Base-by-base conservation (phyloP, 2,113 vertebrate genomes). In the Xenopus borealis region DNA sequence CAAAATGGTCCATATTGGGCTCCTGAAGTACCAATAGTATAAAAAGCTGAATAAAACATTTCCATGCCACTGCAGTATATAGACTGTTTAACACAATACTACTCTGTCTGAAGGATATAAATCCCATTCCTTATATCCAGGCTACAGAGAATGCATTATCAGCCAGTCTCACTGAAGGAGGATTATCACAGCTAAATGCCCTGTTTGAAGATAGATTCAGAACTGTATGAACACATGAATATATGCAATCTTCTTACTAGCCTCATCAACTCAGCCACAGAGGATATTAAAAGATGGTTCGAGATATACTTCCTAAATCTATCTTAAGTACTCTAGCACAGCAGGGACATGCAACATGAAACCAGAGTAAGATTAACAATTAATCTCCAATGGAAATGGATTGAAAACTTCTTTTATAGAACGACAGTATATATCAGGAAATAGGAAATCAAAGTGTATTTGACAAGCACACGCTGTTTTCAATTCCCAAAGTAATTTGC, bases 101-200 rank as follows among this genome's bases (percentile, higher is more conserved):
- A 68, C 52, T 62, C 33, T 44, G 19, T 13, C 20, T 23, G 18
- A 13, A 52, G 62, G 46, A 63, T 27, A 69, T 69, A 44, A 74
- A 8, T 55, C 7, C 14, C 9, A n/a, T 55, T 8, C 7, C 53
- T 18, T 55, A 55, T n/a, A 55, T 1, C 17, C 53, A 55, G 16
- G 52, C 52, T 55, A 55, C 53, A 55, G 53, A 55, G 17, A 55
- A 55, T 7, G 17, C 18, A 2, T 63, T 76, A 33, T 50, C 27
- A 12, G 53, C 55, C 66, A 69, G 55, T 18, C 73, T 69, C 14
- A 18, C 18, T 69, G 73, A 69, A 76, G 73, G 63, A 50, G 40
- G 66, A 76, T 76, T 76, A 76, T 76, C 59, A 63, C 47, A 76
- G 66, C 58, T 76, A 69, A 76, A 68, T 64, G 47, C 66, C 33